Percentiles rank a stretch among this genome's conserved stretches.
phyloP scores from a whole-genome alignment of 2,113 vertebrate genomes.

The Thunnus maccoyii region DNA sequence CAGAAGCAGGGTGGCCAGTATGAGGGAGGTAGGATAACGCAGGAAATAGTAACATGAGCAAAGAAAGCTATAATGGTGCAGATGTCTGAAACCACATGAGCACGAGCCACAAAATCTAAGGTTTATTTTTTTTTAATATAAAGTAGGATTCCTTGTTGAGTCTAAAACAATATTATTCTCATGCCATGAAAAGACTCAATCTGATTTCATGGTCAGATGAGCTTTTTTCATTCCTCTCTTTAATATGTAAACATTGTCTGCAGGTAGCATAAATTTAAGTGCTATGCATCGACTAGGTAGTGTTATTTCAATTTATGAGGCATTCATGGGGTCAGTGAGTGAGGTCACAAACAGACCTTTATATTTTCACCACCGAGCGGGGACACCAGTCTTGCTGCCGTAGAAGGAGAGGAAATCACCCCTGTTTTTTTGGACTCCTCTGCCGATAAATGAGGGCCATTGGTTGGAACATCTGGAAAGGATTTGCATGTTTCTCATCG shows the following conservation, averaged over 20 bases:
- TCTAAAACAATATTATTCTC: constrained; percentile 38
- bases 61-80: constrained; percentile 13
- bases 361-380: constrained; percentile 42
- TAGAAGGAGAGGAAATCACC: constrained; percentile 49
- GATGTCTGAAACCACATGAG: constrained; percentile 12
- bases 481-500: constrained; percentile 77
- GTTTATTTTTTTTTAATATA: constrained; percentile 37
- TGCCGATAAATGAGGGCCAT: constrained; percentile 52
- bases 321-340: constrained; percentile 4
- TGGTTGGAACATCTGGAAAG: constrained; percentile 78
- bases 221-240: constrained; percentile 6
- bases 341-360: constrained; percentile 16
- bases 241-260: constrained; percentile 35
- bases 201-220: constrained; percentile 9
- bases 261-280: constrained; percentile 10
- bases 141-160: constrained; percentile 1
- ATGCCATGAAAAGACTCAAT: constrained; percentile 7
- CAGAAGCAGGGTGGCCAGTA: not conserved
- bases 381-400: constrained; percentile 41
- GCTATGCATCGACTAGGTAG: not conserved
- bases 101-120: constrained; percentile 1
- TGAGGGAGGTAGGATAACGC: not conserved
- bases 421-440: constrained; percentile 29
- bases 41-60: constrained; percentile 25
- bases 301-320: constrained; percentile 50